Conservation (phyloP, 1,140 invertebrate species). For the Nephotettix cincticeps region DNA sequence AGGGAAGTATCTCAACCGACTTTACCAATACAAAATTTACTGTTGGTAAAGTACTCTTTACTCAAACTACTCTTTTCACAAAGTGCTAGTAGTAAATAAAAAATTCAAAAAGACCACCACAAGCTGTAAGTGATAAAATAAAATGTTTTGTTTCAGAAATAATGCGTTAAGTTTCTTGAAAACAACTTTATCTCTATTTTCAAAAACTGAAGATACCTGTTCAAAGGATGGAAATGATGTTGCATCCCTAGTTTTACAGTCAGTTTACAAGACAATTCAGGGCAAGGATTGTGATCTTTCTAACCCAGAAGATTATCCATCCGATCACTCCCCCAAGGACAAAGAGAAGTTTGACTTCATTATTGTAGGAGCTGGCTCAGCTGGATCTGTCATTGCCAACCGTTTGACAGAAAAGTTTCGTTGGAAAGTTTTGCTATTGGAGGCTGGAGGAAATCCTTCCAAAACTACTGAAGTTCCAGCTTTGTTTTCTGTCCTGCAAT, state of each 20-base stretch:
- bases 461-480: slow-evolving; percentile 53
- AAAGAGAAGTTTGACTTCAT: slow-evolving; percentile 76
- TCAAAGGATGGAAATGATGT: background rate
- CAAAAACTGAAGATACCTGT: background rate
- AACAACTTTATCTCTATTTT: background rate
- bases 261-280: background rate
- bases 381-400: slow-evolving; percentile 73
- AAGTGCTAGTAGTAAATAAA: too few species aligned
- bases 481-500: slow-evolving; percentile 48
- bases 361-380: slow-evolving; percentile 76
- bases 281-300: background rate
- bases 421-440: slow-evolving; percentile 65
- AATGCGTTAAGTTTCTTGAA: background rate
- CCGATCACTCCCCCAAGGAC: slow-evolving; percentile 51
- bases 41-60: too few species aligned
- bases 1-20: too few species aligned
- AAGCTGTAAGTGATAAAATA: too few species aligned
- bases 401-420: slow-evolving; percentile 59
- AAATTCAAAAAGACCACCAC: too few species aligned
- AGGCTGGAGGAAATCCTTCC: slow-evolving; percentile 68
- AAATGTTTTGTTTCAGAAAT: background rate
- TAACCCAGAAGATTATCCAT: slow-evolving; percentile 56
- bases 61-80: too few species aligned
- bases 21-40: too few species aligned
- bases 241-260: background rate